phyloP scores from a whole-genome alignment of 1,140 invertebrate genomes.

The Pachyrhynchus sulphureomaculatus region DNA sequence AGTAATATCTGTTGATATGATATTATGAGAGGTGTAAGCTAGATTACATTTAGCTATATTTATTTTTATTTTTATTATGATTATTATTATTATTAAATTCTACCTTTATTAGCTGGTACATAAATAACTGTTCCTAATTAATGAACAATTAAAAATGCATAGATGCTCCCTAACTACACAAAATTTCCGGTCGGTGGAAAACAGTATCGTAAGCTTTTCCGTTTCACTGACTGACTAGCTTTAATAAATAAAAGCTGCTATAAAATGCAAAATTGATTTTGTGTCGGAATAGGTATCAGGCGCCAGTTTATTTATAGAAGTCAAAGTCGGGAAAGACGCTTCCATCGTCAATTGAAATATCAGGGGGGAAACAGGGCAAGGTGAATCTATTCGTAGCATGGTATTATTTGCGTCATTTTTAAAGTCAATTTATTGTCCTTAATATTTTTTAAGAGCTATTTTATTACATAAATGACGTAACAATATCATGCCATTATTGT shows the following conservation, averaged over 20 bases:
- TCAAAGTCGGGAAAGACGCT: constrained; percentile 3
- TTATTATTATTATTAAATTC: too few species aligned
- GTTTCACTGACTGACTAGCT: constrained; percentile 11
- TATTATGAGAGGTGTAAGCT: too few species aligned
- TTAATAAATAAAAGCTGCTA: constrained; percentile 16
- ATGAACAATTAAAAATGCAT: too few species aligned
- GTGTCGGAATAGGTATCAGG: constrained; percentile 9
- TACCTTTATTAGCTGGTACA: too few species aligned
- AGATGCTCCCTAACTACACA: neutral
- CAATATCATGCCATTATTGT: too few species aligned
- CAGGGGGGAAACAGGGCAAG: constrained; percentile 6
- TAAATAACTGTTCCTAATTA: too few species aligned
- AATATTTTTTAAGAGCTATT: too few species aligned
- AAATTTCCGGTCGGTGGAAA: neutral
- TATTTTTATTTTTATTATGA: too few species aligned
- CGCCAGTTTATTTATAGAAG: constrained; percentile 22
- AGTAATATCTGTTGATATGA: too few species aligned
- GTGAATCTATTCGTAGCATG: neutral
- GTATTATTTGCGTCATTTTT: neutral
- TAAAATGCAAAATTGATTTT: constrained; percentile 25
- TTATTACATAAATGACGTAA: too few species aligned
- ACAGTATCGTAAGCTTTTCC: constrained; percentile 11
- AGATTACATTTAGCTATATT: too few species aligned
- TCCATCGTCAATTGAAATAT: constrained; percentile 9
- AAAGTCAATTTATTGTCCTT: too few species aligned